Conservation (phyloP, 2,888 invertebrate species). For the Ophion ventricosus region DNA sequence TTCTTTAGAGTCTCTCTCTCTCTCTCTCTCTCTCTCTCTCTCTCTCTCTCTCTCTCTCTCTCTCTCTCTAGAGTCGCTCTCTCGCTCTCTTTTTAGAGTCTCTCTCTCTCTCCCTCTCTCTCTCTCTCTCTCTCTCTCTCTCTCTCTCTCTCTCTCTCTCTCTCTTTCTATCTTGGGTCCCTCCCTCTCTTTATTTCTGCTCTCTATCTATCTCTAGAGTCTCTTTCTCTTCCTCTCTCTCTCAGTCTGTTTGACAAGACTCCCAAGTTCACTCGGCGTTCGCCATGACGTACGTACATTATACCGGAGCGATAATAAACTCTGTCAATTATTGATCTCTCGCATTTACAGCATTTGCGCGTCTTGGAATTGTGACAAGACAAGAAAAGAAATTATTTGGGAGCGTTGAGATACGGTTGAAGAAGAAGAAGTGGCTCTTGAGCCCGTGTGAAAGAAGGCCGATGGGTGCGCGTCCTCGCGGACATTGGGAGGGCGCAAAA, state of each 20-base stretch:
- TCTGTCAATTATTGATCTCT: slow-evolving; percentile 40
- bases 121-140: slow-evolving; percentile 16
- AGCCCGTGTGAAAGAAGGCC: neutral
- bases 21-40: too few relatives aligned
- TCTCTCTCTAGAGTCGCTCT: too few relatives aligned
- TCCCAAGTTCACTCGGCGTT: neutral
- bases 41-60: too few relatives aligned
- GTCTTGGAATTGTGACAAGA: slow-evolving; percentile 4
- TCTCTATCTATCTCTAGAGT: slow-evolving; percentile 19
- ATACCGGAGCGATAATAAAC: slow-evolving; percentile 26
- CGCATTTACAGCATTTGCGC: neutral
- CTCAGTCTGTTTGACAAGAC: slow-evolving; percentile 17
- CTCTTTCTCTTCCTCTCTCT: neutral
- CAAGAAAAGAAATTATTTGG: neutral
- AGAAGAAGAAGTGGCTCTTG: slow-evolving; percentile 12
- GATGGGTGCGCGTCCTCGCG: neutral
- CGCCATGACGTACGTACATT: slow-evolving; percentile 10
- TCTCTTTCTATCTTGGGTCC: neutral
- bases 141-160: slow-evolving; percentile 3
- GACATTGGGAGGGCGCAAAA: neutral
- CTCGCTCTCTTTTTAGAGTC: neutral
- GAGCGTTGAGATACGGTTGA: slow-evolving; percentile 2
- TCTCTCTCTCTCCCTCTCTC: neutral
- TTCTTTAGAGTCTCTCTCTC: neutral
- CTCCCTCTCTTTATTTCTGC: neutral